Conservation (phyloP, 1,140 invertebrate genomes). For the Brachionus sp. region DNA sequence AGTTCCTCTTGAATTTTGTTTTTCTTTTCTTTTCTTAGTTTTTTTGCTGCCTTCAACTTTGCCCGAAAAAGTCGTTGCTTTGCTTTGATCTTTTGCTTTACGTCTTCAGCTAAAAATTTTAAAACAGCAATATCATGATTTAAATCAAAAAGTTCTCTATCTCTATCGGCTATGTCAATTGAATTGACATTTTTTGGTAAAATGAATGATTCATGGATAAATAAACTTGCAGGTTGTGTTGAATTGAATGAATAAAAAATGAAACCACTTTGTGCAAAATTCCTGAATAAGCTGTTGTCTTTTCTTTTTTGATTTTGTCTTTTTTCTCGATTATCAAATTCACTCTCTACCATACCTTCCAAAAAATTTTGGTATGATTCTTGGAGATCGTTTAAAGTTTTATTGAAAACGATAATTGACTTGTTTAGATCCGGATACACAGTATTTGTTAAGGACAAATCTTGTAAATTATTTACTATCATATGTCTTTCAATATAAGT, state of each 20-base stretch:
- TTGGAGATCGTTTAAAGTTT: not conserved
- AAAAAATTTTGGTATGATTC: not conserved
- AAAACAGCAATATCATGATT: not conserved
- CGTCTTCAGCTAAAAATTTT: not conserved
- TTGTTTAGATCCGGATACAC: not conserved
- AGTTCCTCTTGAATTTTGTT: not conserved
- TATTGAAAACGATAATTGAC: not conserved
- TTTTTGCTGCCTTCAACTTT: not conserved
- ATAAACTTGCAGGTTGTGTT: not conserved
- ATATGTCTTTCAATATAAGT: not conserved
- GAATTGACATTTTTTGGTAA: not conserved
- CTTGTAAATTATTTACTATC: not conserved
- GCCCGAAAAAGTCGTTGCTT: not conserved
- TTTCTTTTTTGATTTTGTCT: not conserved
- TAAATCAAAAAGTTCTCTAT: not conserved
- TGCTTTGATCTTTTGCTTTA: not conserved
- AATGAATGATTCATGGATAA: not conserved
- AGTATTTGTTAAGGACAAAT: not conserved
- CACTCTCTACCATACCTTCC: not conserved
- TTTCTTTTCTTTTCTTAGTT: not conserved
- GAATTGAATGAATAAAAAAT: not conserved
- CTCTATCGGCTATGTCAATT: not conserved
- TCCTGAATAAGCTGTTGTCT: too few species aligned
- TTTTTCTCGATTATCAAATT: not conserved
- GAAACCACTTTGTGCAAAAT: constrained; percentile 11